phyloP scores from a whole-genome alignment of 2,113 vertebrate genomes.

The Cygnus atratus region DNA sequence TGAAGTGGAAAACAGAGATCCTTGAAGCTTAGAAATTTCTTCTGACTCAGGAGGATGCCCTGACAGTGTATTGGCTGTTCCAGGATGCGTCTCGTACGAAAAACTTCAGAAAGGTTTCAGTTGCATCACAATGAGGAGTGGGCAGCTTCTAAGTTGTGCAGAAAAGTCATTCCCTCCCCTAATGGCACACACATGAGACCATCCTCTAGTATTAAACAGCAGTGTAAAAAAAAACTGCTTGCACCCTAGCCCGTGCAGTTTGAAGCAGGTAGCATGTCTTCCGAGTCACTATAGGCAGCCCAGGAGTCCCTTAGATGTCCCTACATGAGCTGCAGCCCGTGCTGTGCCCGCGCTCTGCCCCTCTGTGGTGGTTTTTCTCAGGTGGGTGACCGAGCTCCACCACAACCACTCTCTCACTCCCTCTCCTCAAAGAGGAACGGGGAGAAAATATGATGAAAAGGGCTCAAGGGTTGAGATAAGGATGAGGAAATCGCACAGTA shows the following conservation, averaged over 20 bases:
- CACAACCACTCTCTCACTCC: too few species aligned
- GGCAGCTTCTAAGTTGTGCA: neutral
- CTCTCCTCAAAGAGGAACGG: too few species aligned
- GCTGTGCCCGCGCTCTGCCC: neutral
- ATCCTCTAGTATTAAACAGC: neutral
- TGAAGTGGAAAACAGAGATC: neutral
- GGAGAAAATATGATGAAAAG: too few species aligned
- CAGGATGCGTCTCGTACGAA: neutral
- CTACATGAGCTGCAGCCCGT: rapidly evolving
- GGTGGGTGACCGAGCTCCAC: too few species aligned
- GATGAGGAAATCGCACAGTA: too few species aligned
- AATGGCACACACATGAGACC: neutral
- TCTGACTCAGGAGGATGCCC: neutral
- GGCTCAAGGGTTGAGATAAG: too few species aligned
- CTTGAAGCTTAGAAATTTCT: neutral
- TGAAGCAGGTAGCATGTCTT: neutral
- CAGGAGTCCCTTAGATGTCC: neutral
- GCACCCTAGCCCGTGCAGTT: neutral
- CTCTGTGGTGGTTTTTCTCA: too few species aligned
- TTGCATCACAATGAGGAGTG: rapidly evolving
- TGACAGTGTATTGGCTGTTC: neutral
- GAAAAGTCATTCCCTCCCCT: neutral
- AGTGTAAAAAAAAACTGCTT: neutral
- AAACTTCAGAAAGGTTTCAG: neutral
- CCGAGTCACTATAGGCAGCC: rapidly evolving